Base-by-base conservation (phyloP, 2,888 invertebrate genomes). In the Argyresthia goedartella region DNA sequence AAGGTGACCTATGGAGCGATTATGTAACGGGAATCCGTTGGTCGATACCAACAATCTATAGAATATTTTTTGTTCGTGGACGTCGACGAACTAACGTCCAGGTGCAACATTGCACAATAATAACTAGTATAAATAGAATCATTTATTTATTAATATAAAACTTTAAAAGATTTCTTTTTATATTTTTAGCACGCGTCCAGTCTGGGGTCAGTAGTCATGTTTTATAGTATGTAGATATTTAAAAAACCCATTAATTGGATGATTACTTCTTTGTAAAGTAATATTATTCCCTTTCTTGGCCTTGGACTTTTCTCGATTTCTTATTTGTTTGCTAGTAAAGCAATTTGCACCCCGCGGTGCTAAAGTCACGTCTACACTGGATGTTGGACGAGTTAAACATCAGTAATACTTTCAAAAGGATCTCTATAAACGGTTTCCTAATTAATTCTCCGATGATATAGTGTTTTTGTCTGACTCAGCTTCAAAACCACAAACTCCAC, bases 11-110 rank as follows among this genome's bases (percentile, higher is more conserved):
- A 75, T 61, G 68, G 69, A 70, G 64, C 65, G 72, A 69, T 71
- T 71, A 70, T 68, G 66, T 76, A 80, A 76, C 79, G 76, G 77
- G 76, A 76, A 73, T 75, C 73, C 71, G 71, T 74, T 73, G 68
- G 73, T 71, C 69, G 67, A 7, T 50, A 6, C 33, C 34, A 34
- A 13, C 9, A 67, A 69, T 75, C 75, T 73, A 75, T 81, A 76
- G 71, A 80, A 76, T 66, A 70, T 73, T 74, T 76, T 81, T 78
- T 80, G 77, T 78, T 79, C 81, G 73, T 72, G 81, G 82, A 76
- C 81, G 78, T 69, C 60, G 61, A 76, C 63, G 66, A 66, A 69
- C 64, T 62, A 52, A 62, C 60, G 75, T 79, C 85, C 85, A 86
- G 85, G 84, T 86, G 85, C 72, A 61, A 69, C 66, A 59, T 70